Conservation (phyloP, 2,113 vertebrate genomes). For the Pseudonaja textilis region DNA sequence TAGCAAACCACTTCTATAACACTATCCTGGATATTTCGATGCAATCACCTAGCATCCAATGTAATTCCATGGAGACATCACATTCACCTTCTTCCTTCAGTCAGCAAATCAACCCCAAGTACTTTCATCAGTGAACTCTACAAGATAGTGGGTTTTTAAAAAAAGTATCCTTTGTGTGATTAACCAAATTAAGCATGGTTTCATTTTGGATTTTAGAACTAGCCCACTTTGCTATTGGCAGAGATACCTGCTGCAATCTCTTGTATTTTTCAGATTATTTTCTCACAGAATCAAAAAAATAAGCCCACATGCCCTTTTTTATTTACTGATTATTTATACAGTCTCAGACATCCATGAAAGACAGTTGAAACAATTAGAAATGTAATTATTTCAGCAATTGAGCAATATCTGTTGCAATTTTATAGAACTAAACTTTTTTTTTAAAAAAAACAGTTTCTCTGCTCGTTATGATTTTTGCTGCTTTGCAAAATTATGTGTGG, state of each 20-base stretch:
- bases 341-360: neutral
- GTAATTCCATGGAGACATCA: neutral
- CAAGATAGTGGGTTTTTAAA: neutral
- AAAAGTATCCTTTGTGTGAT: neutral
- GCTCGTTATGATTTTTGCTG: neutral
- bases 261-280: neutral
- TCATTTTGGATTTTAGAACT: neutral
- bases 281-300: neutral
- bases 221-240: neutral
- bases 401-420: neutral
- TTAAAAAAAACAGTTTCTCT: neutral
- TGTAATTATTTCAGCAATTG: neutral
- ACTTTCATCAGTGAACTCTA: neutral
- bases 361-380: neutral
- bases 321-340: neutral
- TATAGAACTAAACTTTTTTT: neutral
- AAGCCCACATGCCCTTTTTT: neutral
- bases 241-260: neutral
- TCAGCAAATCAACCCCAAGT: neutral
- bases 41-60: neutral
- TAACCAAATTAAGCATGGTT: neutral
- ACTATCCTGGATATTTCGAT: neutral
- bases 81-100: neutral
- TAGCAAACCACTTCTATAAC: neutral
- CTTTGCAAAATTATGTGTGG: neutral